Base-by-base conservation (phyloP, 2,888 invertebrate species). In the Heliconius cydno region DNA sequence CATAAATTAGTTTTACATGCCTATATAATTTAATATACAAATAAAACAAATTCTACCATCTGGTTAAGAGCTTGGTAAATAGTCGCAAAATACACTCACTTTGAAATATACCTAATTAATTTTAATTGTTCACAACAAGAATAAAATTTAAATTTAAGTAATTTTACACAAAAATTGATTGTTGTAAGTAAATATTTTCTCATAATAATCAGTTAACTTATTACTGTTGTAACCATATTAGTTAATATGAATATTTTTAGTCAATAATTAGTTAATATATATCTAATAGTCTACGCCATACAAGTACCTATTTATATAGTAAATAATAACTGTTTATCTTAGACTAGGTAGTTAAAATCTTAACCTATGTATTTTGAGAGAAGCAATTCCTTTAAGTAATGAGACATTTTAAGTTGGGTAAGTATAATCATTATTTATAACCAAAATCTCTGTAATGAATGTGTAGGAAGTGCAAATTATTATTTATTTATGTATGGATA, bases 41-140 rank as follows among this genome's bases (percentile, higher is more conserved):
- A 73, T 60, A 73, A 73, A 73, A 60, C 15, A 73, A 70, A 70
- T 60, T 60, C 9, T 60, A 38, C n/a, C 38, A 15, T 38, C 30
- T 57, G 15, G 38, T 25, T 60, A 60, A 60, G n/a, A 15, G 34
- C 9, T 60, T 73, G 5, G 57, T n/a, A 73, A 73, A 60, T 25
- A 73, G 9, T 12, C 15, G 41, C 41, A 41, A 70, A 70, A 73
- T 34, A 60, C 34, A 60, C 34, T 70, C 12, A 70, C 41, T 41
- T 41, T 41, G 41, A 41, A 57, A 73, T 73, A 73, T 34, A 34
- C 6, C 34, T 34, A 34, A 38, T 60, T 73, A 25, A n/a, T 60
- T 73, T 73, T 38, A 73, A 73, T 60, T 73, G 34, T 60, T 34
- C 9, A 60, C 38, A 25, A 34, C 60, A 38, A 60, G 9, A 73